A percentile compares a stretch with the other conserved stretches of the same genome.
Evolutionary conservation across 2,113 vertebrate genomes (phyloP).

Genomic region (Piprites chloris): DNA sequence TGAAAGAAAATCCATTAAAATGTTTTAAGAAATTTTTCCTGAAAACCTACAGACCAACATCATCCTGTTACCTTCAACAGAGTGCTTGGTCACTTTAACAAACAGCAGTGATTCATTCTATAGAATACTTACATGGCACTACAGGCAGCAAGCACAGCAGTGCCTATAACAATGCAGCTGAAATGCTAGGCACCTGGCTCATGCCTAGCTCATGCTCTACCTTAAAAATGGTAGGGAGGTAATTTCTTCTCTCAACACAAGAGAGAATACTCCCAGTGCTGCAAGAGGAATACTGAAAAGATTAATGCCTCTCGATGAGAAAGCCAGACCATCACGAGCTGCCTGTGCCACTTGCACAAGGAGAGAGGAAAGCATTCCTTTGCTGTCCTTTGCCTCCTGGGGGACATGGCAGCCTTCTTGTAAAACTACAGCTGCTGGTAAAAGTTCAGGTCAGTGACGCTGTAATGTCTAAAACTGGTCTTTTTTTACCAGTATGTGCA

Average conservation of each 20-base stretch:
- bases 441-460: not conserved
- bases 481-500: not conserved
- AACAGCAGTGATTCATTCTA: not conserved
- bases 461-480: not conserved
- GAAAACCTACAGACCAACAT: not conserved
- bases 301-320: not conserved
- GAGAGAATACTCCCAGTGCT: not conserved
- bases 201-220: not conserved
- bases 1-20: not conserved
- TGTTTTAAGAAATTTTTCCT: not conserved
- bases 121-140: not conserved
- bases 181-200: not conserved
- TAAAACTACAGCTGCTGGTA: not conserved
- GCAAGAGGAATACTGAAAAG: not conserved
- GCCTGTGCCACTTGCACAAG: rapidly evolving
- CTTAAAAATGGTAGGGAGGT: not conserved
- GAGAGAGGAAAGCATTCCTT: not conserved
- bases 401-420: not conserved
- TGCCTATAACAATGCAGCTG: not conserved
- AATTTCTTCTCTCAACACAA: not conserved
- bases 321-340: not conserved
- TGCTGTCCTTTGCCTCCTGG: not conserved
- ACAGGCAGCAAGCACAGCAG: not conserved
- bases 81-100: not conserved
- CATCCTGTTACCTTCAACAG: not conserved